Conservation (phyloP, 2,888 invertebrate species). For the Tipula confusa region DNA sequence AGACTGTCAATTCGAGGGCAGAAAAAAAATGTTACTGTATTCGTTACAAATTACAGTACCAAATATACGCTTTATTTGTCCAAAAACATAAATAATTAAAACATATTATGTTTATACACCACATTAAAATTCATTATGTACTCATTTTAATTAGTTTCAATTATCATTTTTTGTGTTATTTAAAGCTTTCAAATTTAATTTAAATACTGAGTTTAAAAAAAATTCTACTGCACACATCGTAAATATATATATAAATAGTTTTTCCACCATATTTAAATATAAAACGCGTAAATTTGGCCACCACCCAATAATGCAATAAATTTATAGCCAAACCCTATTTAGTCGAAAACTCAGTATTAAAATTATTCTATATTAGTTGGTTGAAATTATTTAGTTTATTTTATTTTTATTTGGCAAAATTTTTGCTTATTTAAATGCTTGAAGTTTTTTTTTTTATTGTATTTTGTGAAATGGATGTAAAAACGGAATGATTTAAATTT, state of each 20-base stretch:
- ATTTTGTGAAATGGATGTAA: constrained; percentile 20
- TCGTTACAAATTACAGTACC: neutral
- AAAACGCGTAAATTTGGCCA: neutral
- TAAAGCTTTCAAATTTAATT: neutral
- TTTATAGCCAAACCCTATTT: neutral
- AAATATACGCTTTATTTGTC: neutral
- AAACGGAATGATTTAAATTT: neutral
- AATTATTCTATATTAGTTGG: neutral
- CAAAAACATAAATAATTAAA: neutral
- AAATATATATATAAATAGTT: neutral
- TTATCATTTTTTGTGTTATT: neutral
- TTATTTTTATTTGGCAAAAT: neutral
- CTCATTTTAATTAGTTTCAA: neutral
- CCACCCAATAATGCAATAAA: neutral
- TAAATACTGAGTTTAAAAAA: constrained; percentile 9
- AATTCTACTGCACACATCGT: neutral
- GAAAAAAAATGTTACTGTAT: neutral
- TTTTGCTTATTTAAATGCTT: neutral
- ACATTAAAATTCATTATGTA: neutral
- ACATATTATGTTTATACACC: neutral
- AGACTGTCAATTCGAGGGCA: neutral
- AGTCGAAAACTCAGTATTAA: neutral
- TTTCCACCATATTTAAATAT: neutral
- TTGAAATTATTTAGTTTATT: neutral
- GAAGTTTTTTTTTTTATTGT: neutral